These are phyloP conservation scores for Saccostrea echinata DNA, from an alignment of 1,140 invertebrate species.

Conservation along the genomic window DNA sequence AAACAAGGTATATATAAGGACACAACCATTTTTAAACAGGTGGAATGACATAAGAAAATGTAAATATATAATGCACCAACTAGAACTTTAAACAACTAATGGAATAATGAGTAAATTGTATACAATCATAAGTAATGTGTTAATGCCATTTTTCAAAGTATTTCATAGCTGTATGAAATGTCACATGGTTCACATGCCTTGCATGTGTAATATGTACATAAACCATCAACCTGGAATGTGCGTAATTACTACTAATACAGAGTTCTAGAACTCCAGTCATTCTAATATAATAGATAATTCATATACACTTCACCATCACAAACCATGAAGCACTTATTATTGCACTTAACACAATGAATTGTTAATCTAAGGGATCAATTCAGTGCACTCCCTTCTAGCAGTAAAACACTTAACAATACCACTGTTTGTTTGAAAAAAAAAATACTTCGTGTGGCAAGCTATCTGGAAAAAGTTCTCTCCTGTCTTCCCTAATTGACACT, in stretches of 20 bases:
- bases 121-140: background rate
- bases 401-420: too few species aligned
- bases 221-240: background rate
- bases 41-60: slow-evolving; percentile 15
- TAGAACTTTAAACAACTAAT: background rate
- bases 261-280: background rate
- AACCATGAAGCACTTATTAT: slow-evolving; percentile 1
- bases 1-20: background rate
- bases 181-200: background rate
- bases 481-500: too few species aligned
- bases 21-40: slow-evolving; percentile 16
- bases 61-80: slow-evolving; percentile 17
- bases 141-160: slow-evolving; percentile 14
- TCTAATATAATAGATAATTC: background rate
- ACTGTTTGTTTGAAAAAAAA: too few species aligned
- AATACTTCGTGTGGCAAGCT: too few species aligned
- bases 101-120: background rate
- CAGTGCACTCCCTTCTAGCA: background rate
- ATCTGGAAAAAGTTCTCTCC: too few species aligned
- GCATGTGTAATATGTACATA: slow-evolving; percentile 17
- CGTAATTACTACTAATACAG: background rate
- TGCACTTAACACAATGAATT: slow-evolving; percentile 5
- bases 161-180: slow-evolving; percentile 9
- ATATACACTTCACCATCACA: background rate
- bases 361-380: background rate